Evolutionary conservation across 2,888 invertebrate genomes (phyloP), one percentile per base, ranked within the genome.

Genomic region (Drosophila algonquin): DNA sequence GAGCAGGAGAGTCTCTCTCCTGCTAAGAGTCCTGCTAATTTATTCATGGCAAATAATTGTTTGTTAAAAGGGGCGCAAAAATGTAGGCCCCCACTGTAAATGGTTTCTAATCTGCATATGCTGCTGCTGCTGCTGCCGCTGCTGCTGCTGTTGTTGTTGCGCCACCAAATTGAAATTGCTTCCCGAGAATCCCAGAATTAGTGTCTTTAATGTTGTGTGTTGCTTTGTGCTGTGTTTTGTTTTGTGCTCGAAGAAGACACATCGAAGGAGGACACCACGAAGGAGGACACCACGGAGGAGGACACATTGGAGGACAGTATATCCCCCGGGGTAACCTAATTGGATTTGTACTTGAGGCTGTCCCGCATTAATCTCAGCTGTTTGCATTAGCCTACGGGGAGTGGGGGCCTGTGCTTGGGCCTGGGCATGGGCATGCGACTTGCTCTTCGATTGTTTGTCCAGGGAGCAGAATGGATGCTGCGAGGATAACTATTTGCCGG

Each of bases 21-120:
- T 14, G 40, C 40, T 50, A 45, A 54, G 50, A 58, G 75, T 64
- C 47, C 63, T 75, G 71, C 81, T 88, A 86, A 83, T 83, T 83
- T 83, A 83, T 83, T 88, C 87, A 80, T 83, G 75, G 75, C 87
- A 56, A 87, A 88, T 88, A 83, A 83, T 83, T 83, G 82, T 86
- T 84, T 81, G 77, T 58, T 79, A 82, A 79, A 72, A 68, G 62
- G 62, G 72, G 57, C 68, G 57, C 59, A 55, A 75, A 54, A 75
- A 54, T 63, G 65, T 60, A 63, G 40, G 40, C 47, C 58, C 48
- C 47, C 21, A 21, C 21, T 21, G 70, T 47, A 64, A 67, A 68
- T 55, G 53, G 68, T 55, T 55, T 54, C 62, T 64, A 65, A 70
- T 70, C 67, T 70, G 67, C 67, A 68, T 68, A 68, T 68, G 67